phyloP scores from a whole-genome alignment of 2,113 vertebrate species.

The Nibea albiflora region DNA sequence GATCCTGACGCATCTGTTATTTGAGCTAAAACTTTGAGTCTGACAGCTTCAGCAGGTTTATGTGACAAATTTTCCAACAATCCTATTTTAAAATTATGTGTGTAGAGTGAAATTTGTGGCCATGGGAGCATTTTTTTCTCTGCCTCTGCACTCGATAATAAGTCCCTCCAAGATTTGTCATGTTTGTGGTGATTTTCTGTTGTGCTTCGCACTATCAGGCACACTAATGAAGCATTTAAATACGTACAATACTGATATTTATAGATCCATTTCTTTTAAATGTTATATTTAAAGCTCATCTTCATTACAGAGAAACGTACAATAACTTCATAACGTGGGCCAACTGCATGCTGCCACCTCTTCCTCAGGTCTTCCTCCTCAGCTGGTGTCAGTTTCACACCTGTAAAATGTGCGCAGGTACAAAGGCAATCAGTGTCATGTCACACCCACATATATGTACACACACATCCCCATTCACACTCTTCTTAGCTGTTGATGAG shows the following conservation, averaged over 20 bases:
- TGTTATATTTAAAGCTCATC: neutral
- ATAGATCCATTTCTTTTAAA: no score
- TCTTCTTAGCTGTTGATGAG: neutral
- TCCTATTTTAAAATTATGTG: no score
- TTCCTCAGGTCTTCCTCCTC: slow-evolving; percentile 79
- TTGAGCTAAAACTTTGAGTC: no score
- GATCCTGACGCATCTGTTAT: no score
- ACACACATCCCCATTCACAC: slow-evolving; percentile 2
- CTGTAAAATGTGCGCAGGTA: slow-evolving; percentile 56
- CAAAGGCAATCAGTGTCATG: slow-evolving; percentile 16
- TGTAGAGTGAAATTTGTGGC: no score
- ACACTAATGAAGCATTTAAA: neutral
- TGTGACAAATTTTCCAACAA: no score
- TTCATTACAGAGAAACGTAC: slow-evolving; percentile 81
- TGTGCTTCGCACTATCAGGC: no score
- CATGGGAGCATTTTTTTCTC: no score
- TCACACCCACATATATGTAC: neutral
- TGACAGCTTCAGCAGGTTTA: no score
- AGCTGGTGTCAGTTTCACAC: slow-evolving; percentile 61
- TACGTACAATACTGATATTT: neutral
- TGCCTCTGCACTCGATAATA: no score
- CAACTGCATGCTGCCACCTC: slow-evolving; percentile 90
- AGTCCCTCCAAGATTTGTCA: no score
- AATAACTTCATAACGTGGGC: slow-evolving; percentile 88
- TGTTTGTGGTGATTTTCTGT: no score